Percentiles rank a stretch among this genome's conserved stretches.
Conservation (phyloP, 2,113 vertebrate species). For the Eulacestoma nigropectus region DNA sequence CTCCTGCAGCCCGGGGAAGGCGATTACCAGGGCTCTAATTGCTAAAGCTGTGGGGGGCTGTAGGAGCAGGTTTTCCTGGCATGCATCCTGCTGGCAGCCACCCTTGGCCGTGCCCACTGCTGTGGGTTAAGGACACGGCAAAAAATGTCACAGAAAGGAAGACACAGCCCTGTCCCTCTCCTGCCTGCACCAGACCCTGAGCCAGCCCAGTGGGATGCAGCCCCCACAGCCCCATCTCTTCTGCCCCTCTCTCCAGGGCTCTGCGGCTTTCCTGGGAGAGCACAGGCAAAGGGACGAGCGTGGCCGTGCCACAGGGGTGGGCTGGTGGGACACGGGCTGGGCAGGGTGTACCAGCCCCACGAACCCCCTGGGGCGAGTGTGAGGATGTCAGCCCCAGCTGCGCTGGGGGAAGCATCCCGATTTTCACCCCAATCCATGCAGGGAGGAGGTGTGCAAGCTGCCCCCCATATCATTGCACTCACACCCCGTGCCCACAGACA, state of each 20-base stretch:
- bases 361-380: accelerated
- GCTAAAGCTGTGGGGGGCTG: not conserved
- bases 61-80: not conserved
- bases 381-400: not conserved
- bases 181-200: not conserved
- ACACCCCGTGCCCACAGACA: not conserved
- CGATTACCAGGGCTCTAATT: not conserved
- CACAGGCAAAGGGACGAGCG: accelerated
- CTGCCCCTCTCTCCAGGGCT: not conserved
- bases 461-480: not conserved
- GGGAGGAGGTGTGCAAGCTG: not conserved
- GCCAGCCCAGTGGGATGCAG: not conserved
- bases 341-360: too few species aligned
- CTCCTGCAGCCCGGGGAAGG: not conserved
- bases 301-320: accelerated
- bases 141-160: not conserved
- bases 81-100: not conserved
- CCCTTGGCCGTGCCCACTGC: not conserved
- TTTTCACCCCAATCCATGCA: not conserved
- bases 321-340: accelerated
- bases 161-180: not conserved
- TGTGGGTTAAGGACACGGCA: accelerated
- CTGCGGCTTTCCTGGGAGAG: not conserved
- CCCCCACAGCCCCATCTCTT: not conserved
- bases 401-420: accelerated